A percentile compares a stretch with the other conserved stretches of the same genome.
These are phyloP conservation scores for Drosophila aldrichi DNA, from an alignment of 2,888 invertebrate species.

Conservation along the genomic window DNA sequence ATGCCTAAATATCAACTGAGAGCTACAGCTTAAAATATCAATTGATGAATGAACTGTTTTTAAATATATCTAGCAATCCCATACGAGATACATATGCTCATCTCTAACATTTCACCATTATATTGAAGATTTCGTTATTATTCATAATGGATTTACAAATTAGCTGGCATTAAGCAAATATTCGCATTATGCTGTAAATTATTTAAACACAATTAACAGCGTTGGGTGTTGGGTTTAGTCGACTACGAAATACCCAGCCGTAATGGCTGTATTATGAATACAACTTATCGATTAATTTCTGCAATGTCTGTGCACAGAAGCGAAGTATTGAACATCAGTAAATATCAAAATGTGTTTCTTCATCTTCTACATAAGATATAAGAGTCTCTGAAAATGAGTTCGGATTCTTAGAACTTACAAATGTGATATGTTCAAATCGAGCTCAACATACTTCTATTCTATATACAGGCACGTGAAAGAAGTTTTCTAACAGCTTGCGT, in stretches of 20 bases:
- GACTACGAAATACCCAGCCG: conserved; percentile 1
- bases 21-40: background rate
- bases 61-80: background rate
- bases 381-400: too few relatives aligned
- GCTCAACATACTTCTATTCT: too few relatives aligned
- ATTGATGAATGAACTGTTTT: background rate
- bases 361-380: too few relatives aligned
- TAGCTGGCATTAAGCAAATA: background rate
- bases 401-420: background rate
- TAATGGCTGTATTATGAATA: background rate
- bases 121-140: background rate
- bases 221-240: background rate
- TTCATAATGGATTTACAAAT: conserved; percentile 4
- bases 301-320: background rate
- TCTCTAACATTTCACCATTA: background rate
- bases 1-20: background rate
- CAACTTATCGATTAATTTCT: background rate
- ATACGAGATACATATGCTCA: background rate
- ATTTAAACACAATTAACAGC: background rate
- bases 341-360: too few relatives aligned
- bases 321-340: background rate
- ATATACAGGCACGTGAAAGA: too few relatives aligned
- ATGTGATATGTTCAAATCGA: too few relatives aligned
- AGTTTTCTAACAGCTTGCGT: too few relatives aligned
- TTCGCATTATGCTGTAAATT: conserved; percentile 8